These are phyloP conservation scores for Gymnorhina tibicen DNA, from an alignment of 2,113 vertebrate genomes.

Conservation along the genomic window DNA sequence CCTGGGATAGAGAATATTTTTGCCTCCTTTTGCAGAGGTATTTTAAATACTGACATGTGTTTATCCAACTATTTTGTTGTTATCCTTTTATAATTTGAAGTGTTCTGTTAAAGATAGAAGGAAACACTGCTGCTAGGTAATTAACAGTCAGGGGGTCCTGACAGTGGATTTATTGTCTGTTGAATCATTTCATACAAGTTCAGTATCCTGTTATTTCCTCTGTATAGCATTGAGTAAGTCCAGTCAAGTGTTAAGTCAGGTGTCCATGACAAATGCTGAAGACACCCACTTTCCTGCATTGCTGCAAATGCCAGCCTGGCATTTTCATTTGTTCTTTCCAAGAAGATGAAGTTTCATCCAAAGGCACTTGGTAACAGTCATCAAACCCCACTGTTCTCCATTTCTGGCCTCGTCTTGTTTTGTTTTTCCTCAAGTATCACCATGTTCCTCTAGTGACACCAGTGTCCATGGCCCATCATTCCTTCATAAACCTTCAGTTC, in stretches of 20 bases:
- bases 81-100: background rate
- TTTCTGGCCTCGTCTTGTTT: background rate
- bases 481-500: background rate
- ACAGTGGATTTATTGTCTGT: background rate
- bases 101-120: background rate
- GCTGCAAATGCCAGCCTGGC: background rate
- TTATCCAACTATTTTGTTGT: background rate
- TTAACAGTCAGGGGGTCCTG: background rate
- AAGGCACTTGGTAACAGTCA: background rate
- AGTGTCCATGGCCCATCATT: rapidly evolving
- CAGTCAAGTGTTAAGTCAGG: background rate
- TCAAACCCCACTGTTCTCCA: background rate
- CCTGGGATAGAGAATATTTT: background rate
- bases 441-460: background rate
- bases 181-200: background rate
- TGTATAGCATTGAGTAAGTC: background rate
- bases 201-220: background rate
- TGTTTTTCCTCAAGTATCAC: background rate
- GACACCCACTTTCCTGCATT: background rate
- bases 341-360: background rate
- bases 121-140: background rate
- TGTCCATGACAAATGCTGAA: background rate
- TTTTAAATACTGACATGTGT: background rate
- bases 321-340: background rate
- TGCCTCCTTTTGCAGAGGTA: background rate